These are phyloP conservation scores for Condylostylus longicornis DNA, from an alignment of 1,140 invertebrate species.

Conservation along the genomic window DNA sequence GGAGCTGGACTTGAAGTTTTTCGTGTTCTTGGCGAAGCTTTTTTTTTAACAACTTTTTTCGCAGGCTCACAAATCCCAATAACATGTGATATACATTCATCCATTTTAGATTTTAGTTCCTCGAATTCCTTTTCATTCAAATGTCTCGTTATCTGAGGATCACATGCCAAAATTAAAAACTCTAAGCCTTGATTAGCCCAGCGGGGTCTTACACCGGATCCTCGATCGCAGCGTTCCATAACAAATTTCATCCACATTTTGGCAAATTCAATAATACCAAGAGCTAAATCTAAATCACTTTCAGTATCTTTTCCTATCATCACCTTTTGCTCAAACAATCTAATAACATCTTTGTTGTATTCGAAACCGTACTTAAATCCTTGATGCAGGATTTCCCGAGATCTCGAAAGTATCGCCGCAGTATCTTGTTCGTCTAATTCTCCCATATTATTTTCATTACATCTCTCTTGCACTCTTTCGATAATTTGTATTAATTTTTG, in stretches of 20 bases:
- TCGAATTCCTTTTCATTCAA: constrained; percentile 64
- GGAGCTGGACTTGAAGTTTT: constrained; percentile 29
- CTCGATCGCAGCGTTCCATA: constrained; percentile 61
- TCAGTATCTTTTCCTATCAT: constrained; percentile 23
- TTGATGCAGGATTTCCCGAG: constrained; percentile 69
- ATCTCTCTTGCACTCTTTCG: constrained; percentile 43
- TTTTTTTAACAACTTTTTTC: constrained; percentile 31
- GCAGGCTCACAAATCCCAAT: constrained; percentile 45
- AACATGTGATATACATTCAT: constrained; percentile 64
- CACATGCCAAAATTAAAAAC: constrained; percentile 66
- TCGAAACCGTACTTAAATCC: constrained; percentile 81
- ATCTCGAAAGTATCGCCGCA: constrained; percentile 37
- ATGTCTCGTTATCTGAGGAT: constrained; percentile 60
- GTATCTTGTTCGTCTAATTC: constrained; percentile 42
- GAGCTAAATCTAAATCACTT: constrained; percentile 21
- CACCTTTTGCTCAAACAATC: constrained; percentile 35
- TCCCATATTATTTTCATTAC: constrained; percentile 29
- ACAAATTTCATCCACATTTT: constrained; percentile 80
- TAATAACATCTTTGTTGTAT: constrained; percentile 67
- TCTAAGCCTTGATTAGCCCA: constrained; percentile 78
- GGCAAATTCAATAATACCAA: constrained; percentile 56
- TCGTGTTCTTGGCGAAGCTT: constrained; percentile 32
- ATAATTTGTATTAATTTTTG: constrained; percentile 45
- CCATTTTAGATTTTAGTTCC: constrained; percentile 52
- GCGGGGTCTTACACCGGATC: constrained; percentile 62